Base-by-base conservation (phyloP, 1,140 invertebrate genomes). In the Penaeus chinensis region DNA sequence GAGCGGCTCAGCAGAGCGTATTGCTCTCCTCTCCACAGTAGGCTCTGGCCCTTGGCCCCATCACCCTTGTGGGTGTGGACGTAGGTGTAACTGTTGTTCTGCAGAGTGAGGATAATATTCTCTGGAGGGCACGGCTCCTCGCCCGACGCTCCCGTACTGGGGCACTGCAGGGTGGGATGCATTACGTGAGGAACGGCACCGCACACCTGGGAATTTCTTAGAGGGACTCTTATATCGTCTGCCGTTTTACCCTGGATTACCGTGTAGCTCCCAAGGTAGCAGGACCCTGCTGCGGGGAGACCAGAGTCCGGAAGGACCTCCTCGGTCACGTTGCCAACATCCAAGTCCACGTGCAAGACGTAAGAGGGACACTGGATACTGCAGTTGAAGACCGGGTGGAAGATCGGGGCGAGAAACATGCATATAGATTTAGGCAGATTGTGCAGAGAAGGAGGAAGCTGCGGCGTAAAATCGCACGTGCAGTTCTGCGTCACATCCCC, bases 321-420 rank as follows among this genome's bases (percentile, higher is more conserved):
- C 27, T 78, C 42, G 1, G 69, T 61, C 11, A 83, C 24, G n/a
- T 78, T 82, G 8, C 69, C 86, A 13, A 65, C 61, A 13, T 54
- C 20, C 3, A 87, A 54, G 37, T 87, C 81, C 20, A 87, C 20
- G 42, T 82, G 62, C 3, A 87, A 37, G 54, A 82, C 71, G 32
- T 82, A 77, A 19, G 32, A 37, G 32, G 80, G 60, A 65, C 86
- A 87, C 24, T 61, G 65, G 27, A 19, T 7, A n/a, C 22, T 37
- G 32, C 86, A 87, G 54, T 83, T 42, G 27, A 82, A 87, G 7
- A 83, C 11, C 8, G 62, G 69, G 22, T 87, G 80, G 54, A 66
- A 87, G 42, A 78, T 66, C 65, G 79, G 86, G 47, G 86, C 86
- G 8, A 87, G 62, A n/a, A 87, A 87, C 16, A 69, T 69, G 27